Evolutionary conservation across 2,113 vertebrate genomes (phyloP).

Genomic region (Gallinago undulata): DNA sequence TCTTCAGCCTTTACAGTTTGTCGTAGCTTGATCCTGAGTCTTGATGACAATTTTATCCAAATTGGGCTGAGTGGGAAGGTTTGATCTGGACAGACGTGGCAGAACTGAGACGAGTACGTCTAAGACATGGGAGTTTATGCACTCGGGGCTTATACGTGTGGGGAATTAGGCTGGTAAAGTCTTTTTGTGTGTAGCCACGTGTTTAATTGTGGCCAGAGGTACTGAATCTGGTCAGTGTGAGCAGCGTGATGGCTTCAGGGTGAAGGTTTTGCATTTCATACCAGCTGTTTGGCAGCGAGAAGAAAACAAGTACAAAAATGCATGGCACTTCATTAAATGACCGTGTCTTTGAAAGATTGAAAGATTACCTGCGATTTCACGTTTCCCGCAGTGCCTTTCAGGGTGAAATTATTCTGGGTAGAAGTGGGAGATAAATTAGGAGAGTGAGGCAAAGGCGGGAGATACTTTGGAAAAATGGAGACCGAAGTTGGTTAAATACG

Average conservation of each 20-base stretch:
- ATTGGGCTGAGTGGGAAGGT: background rate
- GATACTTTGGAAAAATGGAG: background rate
- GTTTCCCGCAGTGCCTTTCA: background rate
- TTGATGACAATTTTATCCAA: background rate
- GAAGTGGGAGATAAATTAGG: background rate
- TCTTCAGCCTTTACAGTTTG: background rate
- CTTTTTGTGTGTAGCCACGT: background rate
- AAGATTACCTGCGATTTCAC: background rate
- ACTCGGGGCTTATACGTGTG: rapidly evolving
- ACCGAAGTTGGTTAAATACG: background rate
- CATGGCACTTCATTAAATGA: background rate
- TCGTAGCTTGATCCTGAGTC: background rate
- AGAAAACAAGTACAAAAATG: background rate
- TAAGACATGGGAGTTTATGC: background rate
- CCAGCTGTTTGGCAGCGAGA: background rate
- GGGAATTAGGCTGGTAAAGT: background rate
- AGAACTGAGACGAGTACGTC: background rate
- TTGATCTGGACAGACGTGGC: background rate
- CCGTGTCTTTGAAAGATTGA: background rate
- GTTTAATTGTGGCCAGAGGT: rapidly evolving
- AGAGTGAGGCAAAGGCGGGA: background rate
- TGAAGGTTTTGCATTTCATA: background rate
- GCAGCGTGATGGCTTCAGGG: background rate
- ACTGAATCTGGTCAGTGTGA: background rate
- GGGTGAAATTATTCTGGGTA: background rate